A percentile compares a stretch with the other conserved stretches of the same genome.
Evolutionary conservation across 2,113 vertebrate genomes (phyloP).

Genomic region (Dicaeum eximium): DNA sequence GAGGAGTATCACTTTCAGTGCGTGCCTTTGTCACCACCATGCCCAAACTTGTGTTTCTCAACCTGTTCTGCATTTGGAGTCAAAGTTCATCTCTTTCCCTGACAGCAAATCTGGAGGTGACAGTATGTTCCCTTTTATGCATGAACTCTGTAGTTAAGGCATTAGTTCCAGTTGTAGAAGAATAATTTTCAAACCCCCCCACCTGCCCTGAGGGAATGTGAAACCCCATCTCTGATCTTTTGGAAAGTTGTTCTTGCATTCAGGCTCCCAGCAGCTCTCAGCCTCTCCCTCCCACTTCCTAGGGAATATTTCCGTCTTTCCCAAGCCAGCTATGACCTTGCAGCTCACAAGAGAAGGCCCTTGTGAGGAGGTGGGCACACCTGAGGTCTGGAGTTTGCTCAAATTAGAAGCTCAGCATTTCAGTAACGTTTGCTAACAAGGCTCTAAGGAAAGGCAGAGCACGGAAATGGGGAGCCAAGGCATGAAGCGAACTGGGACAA

Average conservation of each 20-base stretch:
- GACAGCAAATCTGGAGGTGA: background rate
- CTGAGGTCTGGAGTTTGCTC: background rate
- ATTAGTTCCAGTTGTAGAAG: background rate
- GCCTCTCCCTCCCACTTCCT: background rate
- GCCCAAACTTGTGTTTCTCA: background rate
- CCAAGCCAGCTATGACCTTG: rapidly evolving
- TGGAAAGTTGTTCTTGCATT: background rate
- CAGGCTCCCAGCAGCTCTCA: background rate
- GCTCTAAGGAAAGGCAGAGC: background rate
- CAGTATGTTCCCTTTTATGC: background rate
- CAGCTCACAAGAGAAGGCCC: background rate
- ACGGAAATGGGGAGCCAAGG: background rate
- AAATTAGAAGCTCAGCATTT: background rate
- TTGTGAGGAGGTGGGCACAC: background rate
- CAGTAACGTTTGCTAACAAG: background rate
- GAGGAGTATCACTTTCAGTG: background rate
- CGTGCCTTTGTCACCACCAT: background rate
- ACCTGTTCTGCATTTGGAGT: background rate
- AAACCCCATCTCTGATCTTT: background rate
- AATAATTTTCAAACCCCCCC: background rate
- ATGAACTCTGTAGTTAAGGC: background rate
- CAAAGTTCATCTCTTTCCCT: background rate
- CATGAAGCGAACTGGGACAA: background rate
- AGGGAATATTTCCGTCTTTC: background rate
- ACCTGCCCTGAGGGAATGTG: background rate